Base-by-base conservation (phyloP, 2,888 invertebrate species). In the Entomobrya proxima region DNA sequence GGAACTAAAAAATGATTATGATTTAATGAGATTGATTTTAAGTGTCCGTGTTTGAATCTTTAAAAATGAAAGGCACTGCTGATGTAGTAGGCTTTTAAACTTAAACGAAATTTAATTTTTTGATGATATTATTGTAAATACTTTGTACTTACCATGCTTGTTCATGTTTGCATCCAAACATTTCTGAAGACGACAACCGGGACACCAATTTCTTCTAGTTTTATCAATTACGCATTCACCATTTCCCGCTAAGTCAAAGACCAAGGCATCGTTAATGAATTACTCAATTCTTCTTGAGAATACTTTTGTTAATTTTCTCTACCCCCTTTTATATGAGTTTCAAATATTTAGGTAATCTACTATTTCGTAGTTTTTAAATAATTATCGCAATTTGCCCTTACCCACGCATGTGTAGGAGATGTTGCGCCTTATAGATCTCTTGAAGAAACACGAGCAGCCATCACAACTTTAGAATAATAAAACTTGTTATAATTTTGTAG, bases 371-470 rank as follows among this genome's bases (percentile, higher is more conserved):
- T n/a, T n/a, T n/a, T n/a, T n/a, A n/a, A n/a, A n/a, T n/a, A n/a
- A n/a, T n/a, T n/a, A n/a, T n/a, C n/a, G n/a, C n/a, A n/a, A n/a
- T 24, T 6, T 50, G 4, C 11, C 21, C 93, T 93, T 92, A 95
- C 95, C 94, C 89, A 96, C 96, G 91, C 97, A 97, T 32, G 94
- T 94, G 91, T 96, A 97, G 24, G 94, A 92, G 74, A 95, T 95
- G 58, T 94, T 94, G 87, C 94, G 94, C 61, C 97, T 93, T 64
- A 97, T 94, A 88, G 95, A 96, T 89, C 97, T 93, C 91, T 97
- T 97, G 92, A 97, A 97, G 92, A 97, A 97, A 91, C 97, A 97
- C 75, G 96, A 96, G 91, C 97, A 97, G 0, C 97, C 97, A 91
- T 97, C 97, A 91, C 97, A 97, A 91, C n/a, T 96, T 96, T 44